These are phyloP conservation scores for Neogobius melanostomus DNA, from an alignment of 2,113 vertebrate species.

Conservation along the genomic window DNA sequence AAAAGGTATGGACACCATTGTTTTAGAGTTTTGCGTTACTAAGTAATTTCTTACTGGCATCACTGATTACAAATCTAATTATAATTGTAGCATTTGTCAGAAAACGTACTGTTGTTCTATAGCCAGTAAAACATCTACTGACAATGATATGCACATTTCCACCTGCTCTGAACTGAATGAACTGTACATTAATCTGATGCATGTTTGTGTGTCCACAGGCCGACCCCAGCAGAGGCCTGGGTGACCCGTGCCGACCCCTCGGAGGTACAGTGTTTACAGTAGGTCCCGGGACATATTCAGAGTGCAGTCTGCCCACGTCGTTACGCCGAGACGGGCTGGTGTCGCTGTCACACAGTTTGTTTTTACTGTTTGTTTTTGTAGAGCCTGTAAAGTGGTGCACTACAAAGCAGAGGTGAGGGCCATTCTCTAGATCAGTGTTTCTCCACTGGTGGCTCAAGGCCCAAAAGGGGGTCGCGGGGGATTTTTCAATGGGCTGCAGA, in stretches of 20 bases:
- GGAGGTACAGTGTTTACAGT: slow-evolving; percentile 9
- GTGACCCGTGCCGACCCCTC: not conserved
- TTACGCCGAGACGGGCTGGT: slow-evolving; percentile 3
- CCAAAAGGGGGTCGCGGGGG: too few species aligned
- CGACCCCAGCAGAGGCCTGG: not conserved
- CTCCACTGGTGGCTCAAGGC: too few species aligned
- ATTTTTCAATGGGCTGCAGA: too few species aligned
- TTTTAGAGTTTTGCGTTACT: too few species aligned
- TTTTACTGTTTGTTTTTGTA: not conserved
- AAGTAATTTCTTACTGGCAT: too few species aligned
- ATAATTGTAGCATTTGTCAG: too few species aligned
- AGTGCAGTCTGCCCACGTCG: not conserved
- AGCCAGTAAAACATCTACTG: not conserved
- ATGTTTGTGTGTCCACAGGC: not conserved
- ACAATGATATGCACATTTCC: not conserved
- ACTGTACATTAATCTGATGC: not conserved
- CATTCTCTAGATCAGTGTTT: not conserved
- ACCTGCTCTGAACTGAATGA: not conserved
- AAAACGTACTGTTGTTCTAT: not conserved
- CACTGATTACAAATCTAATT: too few species aligned
- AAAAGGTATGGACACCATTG: too few species aligned
- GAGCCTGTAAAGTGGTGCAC: too few species aligned
- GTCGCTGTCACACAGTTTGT: not conserved
- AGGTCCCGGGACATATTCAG: not conserved
- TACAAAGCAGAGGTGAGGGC: not conserved